Base-by-base conservation (phyloP, 2,113 vertebrate genomes). In the Actenoides hombroni region DNA sequence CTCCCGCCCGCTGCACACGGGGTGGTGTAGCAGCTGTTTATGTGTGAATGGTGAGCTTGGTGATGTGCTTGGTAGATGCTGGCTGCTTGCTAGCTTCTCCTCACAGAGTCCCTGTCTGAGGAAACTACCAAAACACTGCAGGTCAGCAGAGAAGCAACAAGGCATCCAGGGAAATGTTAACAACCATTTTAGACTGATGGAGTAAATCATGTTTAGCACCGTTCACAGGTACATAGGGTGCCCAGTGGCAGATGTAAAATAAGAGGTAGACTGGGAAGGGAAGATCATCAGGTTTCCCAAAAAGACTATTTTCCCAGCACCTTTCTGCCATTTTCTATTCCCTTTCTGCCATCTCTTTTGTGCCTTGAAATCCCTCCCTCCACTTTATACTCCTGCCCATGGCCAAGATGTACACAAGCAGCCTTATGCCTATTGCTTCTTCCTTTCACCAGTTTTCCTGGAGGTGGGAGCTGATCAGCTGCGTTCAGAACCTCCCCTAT, bases 341-440 rank as follows among this genome's bases (percentile, higher is more conserved):
- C 11, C 46, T 64, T 70, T 88, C 35, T 81, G 25, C 54, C 46
- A 21, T 65, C 35, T 54, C 5, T 46, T 80, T 31, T 59, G 44
- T 82, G 33, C 51, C 81, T 57, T 67, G 61, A 28, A 86, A 92
- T 39, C 26, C 14, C 23, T 70, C 64, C 14, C 11, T 76, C 17
- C 40, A 17, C 13, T 56, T 53, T 13, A 37, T 48, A 31, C 0
- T 1, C 9, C 78, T 57, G 24, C 0, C 0, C 0, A 0, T 53
- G 46, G 24, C 56, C 2, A 10, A 60, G 40, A 40, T 9, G 16
- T 11, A 44, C 37, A 21, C 15, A 35, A 26, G 24, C 37, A 29
- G 7, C 10, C 23, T 85, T 56, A 79, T 76, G 25, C 48, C 9
- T 24, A 6, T 53, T 60, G 42, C 42, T 35, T 0, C 65, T 69